Base-by-base conservation (phyloP, 2,888 invertebrate genomes). In the Chloroclystis v-ata region DNA sequence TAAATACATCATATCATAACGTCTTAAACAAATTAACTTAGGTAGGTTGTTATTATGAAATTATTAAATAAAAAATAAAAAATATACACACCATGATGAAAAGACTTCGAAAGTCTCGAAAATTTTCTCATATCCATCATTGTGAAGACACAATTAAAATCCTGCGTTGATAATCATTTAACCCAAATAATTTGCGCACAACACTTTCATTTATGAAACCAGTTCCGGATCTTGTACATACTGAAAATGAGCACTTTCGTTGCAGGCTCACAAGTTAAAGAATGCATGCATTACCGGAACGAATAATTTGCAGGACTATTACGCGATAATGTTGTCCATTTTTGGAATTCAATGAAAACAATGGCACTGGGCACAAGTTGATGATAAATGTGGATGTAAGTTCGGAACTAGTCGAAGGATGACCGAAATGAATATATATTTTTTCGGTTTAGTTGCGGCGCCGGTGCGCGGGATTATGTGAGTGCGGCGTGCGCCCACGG, bases 391-490 rank as follows among this genome's bases (percentile, higher is more conserved):
- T 66, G 63, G 70, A 73, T 71, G 68, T 77, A 78, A 83, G 84
- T 82, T 82, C 84, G 83, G 80, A 84, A 84, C 81, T 73, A 78
- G 77, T 78, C 75, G 80, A 83, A 82, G 83, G 80, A 80, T 75
- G 76, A 78, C 78, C 81, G 76, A 84, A 86, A 85, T 84, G 82
- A 75, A 83, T n/a, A n/a, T n/a, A n/a, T n/a, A n/a, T n/a, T n/a
- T n/a, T n/a, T n/a, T n/a, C n/a, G n/a, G n/a, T n/a, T n/a, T n/a
- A n/a, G n/a, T n/a, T n/a, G n/a, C n/a, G n/a, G n/a, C n/a, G n/a
- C n/a, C n/a, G 69, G 76, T 75, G 73, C 67, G 81, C 82, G 80
- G 75, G 78, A 76, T 82, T 78, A 80, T 33, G 47, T 43, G 33
- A 43, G 69, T 59, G 61, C 67, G 62, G 69, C 65, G 67, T 69